phyloP scores from a whole-genome alignment of 1,140 invertebrate genomes.

The Drosophila pandora region DNA sequence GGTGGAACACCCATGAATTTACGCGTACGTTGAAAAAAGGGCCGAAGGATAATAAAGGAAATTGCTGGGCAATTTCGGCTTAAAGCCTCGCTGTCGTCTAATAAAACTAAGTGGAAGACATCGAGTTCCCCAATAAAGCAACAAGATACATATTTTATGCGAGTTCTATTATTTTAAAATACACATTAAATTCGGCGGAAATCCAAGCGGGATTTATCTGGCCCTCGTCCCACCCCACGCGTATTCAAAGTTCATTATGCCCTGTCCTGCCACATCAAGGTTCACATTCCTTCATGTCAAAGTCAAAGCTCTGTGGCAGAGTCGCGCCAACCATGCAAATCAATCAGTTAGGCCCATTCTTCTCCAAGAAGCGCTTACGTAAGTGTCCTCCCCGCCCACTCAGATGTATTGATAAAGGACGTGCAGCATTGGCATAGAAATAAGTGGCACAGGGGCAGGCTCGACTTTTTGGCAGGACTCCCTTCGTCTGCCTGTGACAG shows the following conservation, averaged over 20 bases:
- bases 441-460: conserved; percentile 51
- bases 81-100: conserved; percentile 53
- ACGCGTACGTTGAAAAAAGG: conserved; percentile 13
- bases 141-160: conserved; percentile 80
- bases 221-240: too few relatives aligned
- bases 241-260: conserved; percentile 6
- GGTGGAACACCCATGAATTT: conserved; percentile 27
- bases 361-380: conserved; percentile 11
- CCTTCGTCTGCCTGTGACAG: conserved; percentile 63
- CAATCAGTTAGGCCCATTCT: conserved; percentile 64
- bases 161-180: conserved; percentile 28
- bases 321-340: conserved; percentile 74
- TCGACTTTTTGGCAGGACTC: neutral
- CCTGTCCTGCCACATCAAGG: conserved; percentile 48
- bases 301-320: conserved; percentile 47
- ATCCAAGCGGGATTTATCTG: conserved; percentile 2
- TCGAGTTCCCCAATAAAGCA: conserved; percentile 58
- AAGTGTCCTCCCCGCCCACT: conserved; percentile 13
- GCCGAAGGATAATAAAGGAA: conserved; percentile 72
- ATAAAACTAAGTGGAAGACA: conserved; percentile 75
- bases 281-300: conserved; percentile 59
- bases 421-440: conserved; percentile 80
- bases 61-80: conserved; percentile 74
- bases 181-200: conserved; percentile 26
- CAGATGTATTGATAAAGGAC: conserved; percentile 76